Evolutionary conservation across 2,888 invertebrate species (phyloP).

Genomic region (Drosophila subquinaria): DNA sequence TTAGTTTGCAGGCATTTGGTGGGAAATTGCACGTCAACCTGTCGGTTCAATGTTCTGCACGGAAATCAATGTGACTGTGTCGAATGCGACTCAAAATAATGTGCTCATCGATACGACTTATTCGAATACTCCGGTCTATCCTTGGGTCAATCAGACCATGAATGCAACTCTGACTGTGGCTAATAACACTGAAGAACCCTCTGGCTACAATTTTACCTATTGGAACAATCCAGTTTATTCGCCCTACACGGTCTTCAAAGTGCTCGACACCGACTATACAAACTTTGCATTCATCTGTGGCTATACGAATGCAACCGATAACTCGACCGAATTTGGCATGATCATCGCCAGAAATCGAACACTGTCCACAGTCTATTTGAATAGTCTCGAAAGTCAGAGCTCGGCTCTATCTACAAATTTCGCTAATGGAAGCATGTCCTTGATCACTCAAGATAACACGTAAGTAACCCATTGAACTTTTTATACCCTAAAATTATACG

Average conservation of each 20-base stretch:
- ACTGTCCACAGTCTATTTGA: conserved; percentile 38
- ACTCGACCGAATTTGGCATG: conserved; percentile 57
- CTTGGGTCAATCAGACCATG: conserved; percentile 69
- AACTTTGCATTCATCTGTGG: conserved; percentile 74
- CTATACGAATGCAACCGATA: conserved; percentile 69
- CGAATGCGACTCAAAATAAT: conserved; percentile 18
- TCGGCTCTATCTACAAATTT: conserved; percentile 51
- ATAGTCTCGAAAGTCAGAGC: conserved; percentile 41
- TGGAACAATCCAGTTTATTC: conserved; percentile 56
- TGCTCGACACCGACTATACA: conserved; percentile 71
- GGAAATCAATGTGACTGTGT: conserved; percentile 49
- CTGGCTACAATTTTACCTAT: conserved; percentile 69
- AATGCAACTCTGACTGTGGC: conserved; percentile 49
- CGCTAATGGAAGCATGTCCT: conserved; percentile 62
- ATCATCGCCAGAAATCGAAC: conserved; percentile 64
- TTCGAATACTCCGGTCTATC: conserved; percentile 52
- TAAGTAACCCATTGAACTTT: conserved; percentile 41
- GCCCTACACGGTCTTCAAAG: conserved; percentile 58
- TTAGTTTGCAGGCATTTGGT: conserved; percentile 72
- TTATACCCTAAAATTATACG: background rate
- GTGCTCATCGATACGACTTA: conserved; percentile 64
- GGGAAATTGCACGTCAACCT: conserved; percentile 73
- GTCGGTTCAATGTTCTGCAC: conserved; percentile 60
- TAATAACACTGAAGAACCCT: background rate
- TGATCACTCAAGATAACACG: conserved; percentile 65